Percentiles rank a stretch among this genome's conserved stretches.
These are phyloP conservation scores for Anadara kagoshimensis DNA, from an alignment of 1,140 invertebrate species.

Conservation along the genomic window DNA sequence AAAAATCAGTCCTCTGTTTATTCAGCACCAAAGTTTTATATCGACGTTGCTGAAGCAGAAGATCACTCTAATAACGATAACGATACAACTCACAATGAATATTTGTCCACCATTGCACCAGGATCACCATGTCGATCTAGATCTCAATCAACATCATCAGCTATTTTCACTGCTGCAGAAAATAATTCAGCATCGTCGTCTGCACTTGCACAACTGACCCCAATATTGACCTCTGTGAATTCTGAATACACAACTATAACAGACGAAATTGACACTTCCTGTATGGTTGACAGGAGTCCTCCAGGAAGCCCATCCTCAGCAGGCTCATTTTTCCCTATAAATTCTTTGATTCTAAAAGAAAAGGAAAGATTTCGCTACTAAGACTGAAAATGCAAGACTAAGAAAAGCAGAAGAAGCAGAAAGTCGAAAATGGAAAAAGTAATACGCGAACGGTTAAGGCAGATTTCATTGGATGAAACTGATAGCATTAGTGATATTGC, in stretches of 20 bases:
- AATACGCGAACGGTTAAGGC: slow-evolving; percentile 84
- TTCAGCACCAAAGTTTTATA: slow-evolving; percentile 48
- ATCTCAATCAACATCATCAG: slow-evolving; percentile 14
- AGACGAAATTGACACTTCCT: slow-evolving; percentile 89
- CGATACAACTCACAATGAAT: background rate
- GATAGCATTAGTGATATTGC: slow-evolving; percentile 70
- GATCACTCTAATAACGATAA: background rate
- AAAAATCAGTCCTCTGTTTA: slow-evolving; percentile 39
- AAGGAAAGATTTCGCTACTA: slow-evolving; percentile 80
- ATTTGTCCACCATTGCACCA: background rate
- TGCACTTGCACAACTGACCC: slow-evolving; percentile 64
- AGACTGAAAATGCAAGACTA: slow-evolving; percentile 81
- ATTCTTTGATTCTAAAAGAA: slow-evolving; percentile 58
- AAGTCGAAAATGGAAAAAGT: slow-evolving; percentile 91
- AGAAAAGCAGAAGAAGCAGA: slow-evolving; percentile 92
- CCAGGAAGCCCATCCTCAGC: slow-evolving; percentile 77
- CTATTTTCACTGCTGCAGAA: background rate
- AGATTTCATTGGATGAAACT: slow-evolving; percentile 73
- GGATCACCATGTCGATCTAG: slow-evolving; percentile 14
- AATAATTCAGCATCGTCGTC: slow-evolving; percentile 6
- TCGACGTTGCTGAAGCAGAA: slow-evolving; percentile 1
- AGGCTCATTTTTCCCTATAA: slow-evolving; percentile 76
- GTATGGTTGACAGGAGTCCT: slow-evolving; percentile 84
- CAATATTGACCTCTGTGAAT: slow-evolving; percentile 87
- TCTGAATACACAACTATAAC: slow-evolving; percentile 95